These are phyloP conservation scores for Triplophysa tibetana DNA, from an alignment of 2,113 vertebrate species.

Conservation along the genomic window DNA sequence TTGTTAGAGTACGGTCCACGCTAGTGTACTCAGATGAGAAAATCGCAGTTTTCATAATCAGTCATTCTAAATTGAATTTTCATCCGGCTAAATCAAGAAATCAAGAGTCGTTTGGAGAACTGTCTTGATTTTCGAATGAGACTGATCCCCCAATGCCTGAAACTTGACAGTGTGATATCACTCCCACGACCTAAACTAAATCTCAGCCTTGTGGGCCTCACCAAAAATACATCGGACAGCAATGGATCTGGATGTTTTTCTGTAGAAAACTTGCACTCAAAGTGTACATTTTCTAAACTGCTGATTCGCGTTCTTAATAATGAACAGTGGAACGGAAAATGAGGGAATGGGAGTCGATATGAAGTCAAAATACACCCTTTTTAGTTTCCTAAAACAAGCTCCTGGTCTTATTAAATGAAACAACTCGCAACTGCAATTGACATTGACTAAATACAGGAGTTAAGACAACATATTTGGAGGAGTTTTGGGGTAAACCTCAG, in stretches of 20 bases:
- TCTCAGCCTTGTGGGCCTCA: not conserved
- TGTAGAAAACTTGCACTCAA: not conserved
- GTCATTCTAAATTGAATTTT: conserved; percentile 53
- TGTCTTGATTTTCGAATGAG: not conserved
- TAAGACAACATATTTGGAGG: not conserved
- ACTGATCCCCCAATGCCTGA: not conserved
- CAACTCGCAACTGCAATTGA: no score
- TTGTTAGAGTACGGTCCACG: conserved; percentile 50
- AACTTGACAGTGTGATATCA: not conserved
- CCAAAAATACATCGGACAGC: not conserved
- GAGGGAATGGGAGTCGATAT: not conserved
- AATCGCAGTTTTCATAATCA: conserved; percentile 50
- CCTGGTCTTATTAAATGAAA: no score
- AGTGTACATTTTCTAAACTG: not conserved
- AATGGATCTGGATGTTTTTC: not conserved
- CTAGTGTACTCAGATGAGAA: conserved; percentile 46
- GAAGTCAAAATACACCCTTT: no score
- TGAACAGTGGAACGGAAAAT: not conserved
- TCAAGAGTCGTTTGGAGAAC: conserved; percentile 23
- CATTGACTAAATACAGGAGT: not conserved
- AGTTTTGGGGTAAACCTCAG: not conserved
- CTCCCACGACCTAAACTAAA: not conserved
- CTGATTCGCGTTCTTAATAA: not conserved
- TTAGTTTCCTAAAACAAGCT: no score
- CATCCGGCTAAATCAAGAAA: conserved; percentile 46